These are phyloP conservation scores for Silurus aristotelis DNA, from an alignment of 2,797 vertebrate genomes.

Conservation along the genomic window DNA sequence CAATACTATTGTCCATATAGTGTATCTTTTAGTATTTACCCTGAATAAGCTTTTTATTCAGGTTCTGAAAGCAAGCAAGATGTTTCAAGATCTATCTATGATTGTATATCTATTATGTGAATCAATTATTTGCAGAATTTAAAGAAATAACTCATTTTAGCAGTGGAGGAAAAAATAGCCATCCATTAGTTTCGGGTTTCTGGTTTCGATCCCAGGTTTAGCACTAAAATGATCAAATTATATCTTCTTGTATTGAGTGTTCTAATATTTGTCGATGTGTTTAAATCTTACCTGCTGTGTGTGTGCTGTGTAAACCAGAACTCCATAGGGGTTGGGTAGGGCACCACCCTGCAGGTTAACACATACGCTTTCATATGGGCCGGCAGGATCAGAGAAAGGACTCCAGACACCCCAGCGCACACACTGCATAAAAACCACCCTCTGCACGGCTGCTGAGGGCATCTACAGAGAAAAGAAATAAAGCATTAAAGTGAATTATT, in stretches of 20 bases:
- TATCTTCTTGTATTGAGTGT: not conserved
- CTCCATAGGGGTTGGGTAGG: constrained; percentile 73
- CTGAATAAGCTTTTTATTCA: too few species aligned
- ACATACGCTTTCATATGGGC: constrained; percentile 65
- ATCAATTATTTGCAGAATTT: not conserved
- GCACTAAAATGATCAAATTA: not conserved
- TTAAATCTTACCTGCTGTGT: constrained; percentile 50
- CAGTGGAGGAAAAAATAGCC: not conserved
- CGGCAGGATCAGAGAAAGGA: constrained; percentile 62
- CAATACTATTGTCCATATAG: too few species aligned
- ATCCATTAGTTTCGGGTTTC: not conserved
- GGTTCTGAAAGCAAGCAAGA: too few species aligned
- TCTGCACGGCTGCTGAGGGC: constrained; percentile 59
- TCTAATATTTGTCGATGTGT: constrained; percentile 25
- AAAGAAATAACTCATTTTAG: not conserved
- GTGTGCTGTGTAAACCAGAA: constrained; percentile 79
- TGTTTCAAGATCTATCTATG: not conserved
- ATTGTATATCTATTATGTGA: not conserved
- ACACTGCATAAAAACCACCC: constrained; percentile 78
- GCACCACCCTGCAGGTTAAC: constrained; percentile 81
- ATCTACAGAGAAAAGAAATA: constrained; percentile 64
- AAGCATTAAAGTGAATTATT: not conserved
- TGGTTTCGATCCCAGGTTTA: not conserved
- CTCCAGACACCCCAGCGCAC: constrained; percentile 88
- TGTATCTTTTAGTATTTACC: too few species aligned